Evolutionary conservation across 2,113 vertebrate genomes (phyloP).

Genomic region (Emydura subglobosa): DNA sequence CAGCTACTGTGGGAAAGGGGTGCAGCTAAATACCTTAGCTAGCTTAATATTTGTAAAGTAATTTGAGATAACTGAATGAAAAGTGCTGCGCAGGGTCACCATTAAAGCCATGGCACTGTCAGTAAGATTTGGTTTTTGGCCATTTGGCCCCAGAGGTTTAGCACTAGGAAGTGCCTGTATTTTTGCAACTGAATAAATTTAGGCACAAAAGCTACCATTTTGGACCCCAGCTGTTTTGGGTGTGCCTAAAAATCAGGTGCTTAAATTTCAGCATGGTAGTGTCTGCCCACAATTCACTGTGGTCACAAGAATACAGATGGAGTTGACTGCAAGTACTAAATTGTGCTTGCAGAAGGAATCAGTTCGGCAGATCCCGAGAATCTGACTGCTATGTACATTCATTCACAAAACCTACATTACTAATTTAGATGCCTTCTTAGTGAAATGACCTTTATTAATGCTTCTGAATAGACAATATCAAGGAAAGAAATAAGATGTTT

Average conservation of each 20-base stretch:
- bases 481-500: background rate
- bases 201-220: background rate
- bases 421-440: fast-evolving
- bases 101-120: too few species aligned
- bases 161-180: background rate
- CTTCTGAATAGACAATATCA: fast-evolving
- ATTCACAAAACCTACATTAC: background rate
- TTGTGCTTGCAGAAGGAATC: background rate
- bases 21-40: too few species aligned
- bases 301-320: background rate
- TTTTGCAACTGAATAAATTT: background rate
- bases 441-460: background rate
- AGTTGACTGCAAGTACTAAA: background rate
- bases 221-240: background rate
- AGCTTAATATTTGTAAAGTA: too few species aligned
- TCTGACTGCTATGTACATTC: background rate
- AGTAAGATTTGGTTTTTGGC: too few species aligned
- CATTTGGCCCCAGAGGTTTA: too few species aligned
- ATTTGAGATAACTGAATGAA: too few species aligned
- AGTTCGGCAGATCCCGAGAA: background rate
- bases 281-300: background rate
- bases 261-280: background rate
- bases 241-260: background rate
- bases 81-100: too few species aligned
- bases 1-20: too few species aligned